These are phyloP conservation scores for Eugnorisma glareosa DNA, from an alignment of 2,888 invertebrate genomes.

Conservation along the genomic window DNA sequence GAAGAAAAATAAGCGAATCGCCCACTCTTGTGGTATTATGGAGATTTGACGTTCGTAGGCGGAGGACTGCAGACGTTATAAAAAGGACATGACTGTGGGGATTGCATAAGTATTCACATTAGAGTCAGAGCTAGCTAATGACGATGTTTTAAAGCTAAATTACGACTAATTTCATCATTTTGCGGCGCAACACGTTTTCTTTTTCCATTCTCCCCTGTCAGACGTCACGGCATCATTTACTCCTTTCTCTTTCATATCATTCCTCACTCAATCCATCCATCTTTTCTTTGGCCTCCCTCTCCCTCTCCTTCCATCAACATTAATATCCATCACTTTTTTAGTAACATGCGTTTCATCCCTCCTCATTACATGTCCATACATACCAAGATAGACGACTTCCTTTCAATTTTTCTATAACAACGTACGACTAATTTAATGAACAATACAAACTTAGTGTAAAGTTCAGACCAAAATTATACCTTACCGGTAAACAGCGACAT, in stretches of 20 bases:
- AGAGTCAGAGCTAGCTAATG: slow-evolving; percentile 7
- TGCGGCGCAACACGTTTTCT: no score
- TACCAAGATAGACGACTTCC: no score
- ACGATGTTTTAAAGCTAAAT: slow-evolving; percentile 19
- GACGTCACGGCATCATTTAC: no score
- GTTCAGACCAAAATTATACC: neutral
- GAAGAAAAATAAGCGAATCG: slow-evolving; percentile 63
- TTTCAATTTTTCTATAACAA: neutral
- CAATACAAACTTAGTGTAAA: neutral
- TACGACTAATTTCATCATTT: neutral
- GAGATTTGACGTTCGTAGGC: slow-evolving; percentile 50
- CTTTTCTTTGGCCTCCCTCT: no score
- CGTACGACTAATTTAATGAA: neutral
- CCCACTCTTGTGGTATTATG: slow-evolving; percentile 53
- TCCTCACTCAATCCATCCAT: no score
- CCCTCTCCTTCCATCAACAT: no score
- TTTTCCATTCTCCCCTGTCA: no score
- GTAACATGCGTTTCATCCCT: no score
- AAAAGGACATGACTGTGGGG: slow-evolving; percentile 24
- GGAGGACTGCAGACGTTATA: slow-evolving; percentile 36
- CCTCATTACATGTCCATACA: no score
- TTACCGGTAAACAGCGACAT: neutral
- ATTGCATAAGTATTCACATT: slow-evolving; percentile 38
- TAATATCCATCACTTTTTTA: no score
- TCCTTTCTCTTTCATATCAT: no score